These are phyloP conservation scores for Zaprionus davidi DNA, from an alignment of 1,140 invertebrate species.

Conservation along the genomic window DNA sequence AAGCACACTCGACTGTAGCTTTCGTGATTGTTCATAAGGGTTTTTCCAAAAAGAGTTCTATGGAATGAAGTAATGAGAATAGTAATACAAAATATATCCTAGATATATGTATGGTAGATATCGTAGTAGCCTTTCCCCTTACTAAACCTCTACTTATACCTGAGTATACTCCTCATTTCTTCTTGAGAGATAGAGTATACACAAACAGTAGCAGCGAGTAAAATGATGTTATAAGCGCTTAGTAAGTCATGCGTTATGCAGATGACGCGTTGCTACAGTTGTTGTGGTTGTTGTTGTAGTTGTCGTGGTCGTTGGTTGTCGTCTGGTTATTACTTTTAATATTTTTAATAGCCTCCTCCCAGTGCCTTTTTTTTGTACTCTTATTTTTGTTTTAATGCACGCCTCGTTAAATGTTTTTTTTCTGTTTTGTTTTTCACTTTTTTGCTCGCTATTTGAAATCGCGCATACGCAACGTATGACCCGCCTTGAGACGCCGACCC, in stretches of 20 bases:
- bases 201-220: slow-evolving; percentile 31
- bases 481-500: slow-evolving; percentile 34
- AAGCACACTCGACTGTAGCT: not conserved
- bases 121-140: too few species aligned
- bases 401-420: slow-evolving; percentile 79
- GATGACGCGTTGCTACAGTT: slow-evolving; percentile 60
- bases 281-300: slow-evolving; percentile 34
- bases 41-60: too few species aligned
- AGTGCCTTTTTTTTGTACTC: slow-evolving; percentile 21
- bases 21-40: not conserved
- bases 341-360: slow-evolving; percentile 66
- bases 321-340: slow-evolving; percentile 73
- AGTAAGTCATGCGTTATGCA: slow-evolving; percentile 73
- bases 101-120: not conserved
- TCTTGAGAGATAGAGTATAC: slow-evolving; percentile 6
- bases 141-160: too few species aligned
- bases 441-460: slow-evolving; percentile 56
- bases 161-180: too few species aligned
- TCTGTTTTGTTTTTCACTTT: slow-evolving; percentile 14
- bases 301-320: slow-evolving; percentile 13
- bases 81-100: not conserved
- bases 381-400: slow-evolving; percentile 68
- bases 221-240: slow-evolving; percentile 46
- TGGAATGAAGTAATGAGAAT: too few species aligned
- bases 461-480: slow-evolving; percentile 78